Base-by-base conservation (phyloP, 2,113 vertebrate genomes). In the Tinamus guttatus region DNA sequence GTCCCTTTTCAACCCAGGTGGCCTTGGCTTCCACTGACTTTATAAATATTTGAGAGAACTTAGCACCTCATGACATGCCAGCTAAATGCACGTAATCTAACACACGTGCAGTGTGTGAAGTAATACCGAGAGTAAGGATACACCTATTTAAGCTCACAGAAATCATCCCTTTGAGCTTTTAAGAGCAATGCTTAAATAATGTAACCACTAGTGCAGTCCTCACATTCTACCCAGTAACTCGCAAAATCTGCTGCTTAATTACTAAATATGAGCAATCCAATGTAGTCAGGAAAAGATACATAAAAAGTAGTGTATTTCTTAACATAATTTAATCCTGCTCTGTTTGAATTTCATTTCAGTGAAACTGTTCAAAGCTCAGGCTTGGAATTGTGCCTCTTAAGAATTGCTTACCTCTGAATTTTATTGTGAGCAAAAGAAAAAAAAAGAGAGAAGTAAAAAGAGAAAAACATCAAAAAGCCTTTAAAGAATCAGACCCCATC, bases 171-270 rank as follows among this genome's bases (percentile, higher is more conserved):
- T 40, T 56, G 85, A 75, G 6, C 27, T 82, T 76, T 92, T 56
- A 71, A 56, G 43, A 49, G 68, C 85, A 59, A 6, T 69, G 41
- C 21, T 49, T 49, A 49, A 45, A 17, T 49, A 49, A 90, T 89
- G 47, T 21, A 90, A 22, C 52, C 38, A 54, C 90, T 87, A 90
- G 40, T 76, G 52, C 43, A 71, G 68, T 27, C 58, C 34, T 74
- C 60, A n/a, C 52, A 20, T 63, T 75, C 91, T 17, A 52, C 21
- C n/a, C 64, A 76, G 10, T 21, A 41, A 45, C 74, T 81, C 45
- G 34, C 59, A 88, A 93, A 91, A 91, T 34, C 38, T 90, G 90
- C 30, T 41, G 24, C 27, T 77, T 93, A 92, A 74, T 78, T 94
- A 74, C 41, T 36, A 28, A 82, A 64, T 56, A 36, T 9, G 81